Evolutionary conservation across 2,113 vertebrate genomes (phyloP), one percentile per base, ranked within the genome.

Genomic region (Elephantulus edwardii): DNA sequence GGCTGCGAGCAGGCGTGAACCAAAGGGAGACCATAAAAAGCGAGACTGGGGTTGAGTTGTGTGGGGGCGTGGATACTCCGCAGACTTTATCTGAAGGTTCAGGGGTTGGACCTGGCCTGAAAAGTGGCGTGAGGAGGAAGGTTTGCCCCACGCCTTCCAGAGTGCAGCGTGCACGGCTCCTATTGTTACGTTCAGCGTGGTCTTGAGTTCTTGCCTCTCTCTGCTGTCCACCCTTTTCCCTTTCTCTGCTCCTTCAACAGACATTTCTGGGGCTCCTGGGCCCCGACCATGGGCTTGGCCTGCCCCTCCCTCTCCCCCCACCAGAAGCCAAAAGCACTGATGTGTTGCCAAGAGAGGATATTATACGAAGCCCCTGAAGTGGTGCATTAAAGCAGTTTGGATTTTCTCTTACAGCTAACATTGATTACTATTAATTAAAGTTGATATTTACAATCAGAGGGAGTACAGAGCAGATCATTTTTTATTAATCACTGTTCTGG

Each of bases 401-500:
- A 64, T 81, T 87, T 85, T 90, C 84, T 92, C 82, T 48, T 85
- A 78, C 92, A 83, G 82, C 66, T 90, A 13, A 54, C 93, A 87
- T 92, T 88, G 87, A 92, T 95, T 79, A 72, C 74, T 89, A 56
- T 92, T 95, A 95, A 92, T 94, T 91, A 93, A 88, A 72, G 93
- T 60, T 93, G 92, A 88, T 94, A 91, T 95, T 95, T 92, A 90
- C 89, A 95, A 95, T 95, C 94, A 95, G 87, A 93, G 87, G 62
- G 83, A 89, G 80, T 50, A 52, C 38, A 68, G 88, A 92, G 75
- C 83, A 38, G 91, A 93, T 86, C 89, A 83, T 74, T 92, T 71
- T 78, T 95, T 95, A 93, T 94, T 94, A 89, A 90, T 95, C 91
- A 71, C 86, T 80, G n/a, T 56, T 86, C 90, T 66, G 77, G 74